These are phyloP conservation scores for Steinernema feltiae DNA, from an alignment of 1,140 invertebrate species.

Conservation along the genomic window DNA sequence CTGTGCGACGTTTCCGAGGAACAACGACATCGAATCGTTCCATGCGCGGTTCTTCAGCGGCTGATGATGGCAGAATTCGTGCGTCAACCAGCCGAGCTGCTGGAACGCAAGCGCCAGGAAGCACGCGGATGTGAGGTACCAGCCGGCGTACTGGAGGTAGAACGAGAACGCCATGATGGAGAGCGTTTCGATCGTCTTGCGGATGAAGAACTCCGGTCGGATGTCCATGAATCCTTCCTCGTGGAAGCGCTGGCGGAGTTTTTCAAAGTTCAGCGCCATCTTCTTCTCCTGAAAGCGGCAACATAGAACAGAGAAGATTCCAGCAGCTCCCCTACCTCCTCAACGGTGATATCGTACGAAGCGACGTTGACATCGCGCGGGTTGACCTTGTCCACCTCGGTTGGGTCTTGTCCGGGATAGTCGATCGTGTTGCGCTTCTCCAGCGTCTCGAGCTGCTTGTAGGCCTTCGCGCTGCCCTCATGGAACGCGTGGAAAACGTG, in stretches of 20 bases:
- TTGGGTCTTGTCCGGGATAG: conserved; percentile 11
- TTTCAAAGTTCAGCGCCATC: conserved; percentile 52
- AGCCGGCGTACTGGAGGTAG: conserved; percentile 46
- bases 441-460: conserved; percentile 48
- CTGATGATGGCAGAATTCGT: conserved; percentile 57
- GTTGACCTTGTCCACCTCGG: conserved; percentile 26
- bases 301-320: too few species aligned
- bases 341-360: conserved; percentile 48
- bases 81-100: conserved; percentile 54
- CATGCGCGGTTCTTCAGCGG: conserved; percentile 46
- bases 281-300: conserved; percentile 54
- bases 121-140: conserved; percentile 49
- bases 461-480: conserved; percentile 44
- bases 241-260: conserved; percentile 45
- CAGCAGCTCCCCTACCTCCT: conserved; percentile 46
- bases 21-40: conserved; percentile 44
- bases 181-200: conserved; percentile 40
- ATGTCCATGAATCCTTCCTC: conserved; percentile 50
- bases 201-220: conserved; percentile 37
- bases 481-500: conserved; percentile 57
- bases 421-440: conserved; percentile 36
- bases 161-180: conserved; percentile 45
- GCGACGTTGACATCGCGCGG: conserved; percentile 37
- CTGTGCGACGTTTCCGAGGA: conserved; percentile 52
- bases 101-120: conserved; percentile 53